Percentiles rank a stretch among this genome's conserved stretches.
Evolutionary conservation across 2,888 invertebrate genomes (phyloP).

Genomic region (Tenthredo livida): DNA sequence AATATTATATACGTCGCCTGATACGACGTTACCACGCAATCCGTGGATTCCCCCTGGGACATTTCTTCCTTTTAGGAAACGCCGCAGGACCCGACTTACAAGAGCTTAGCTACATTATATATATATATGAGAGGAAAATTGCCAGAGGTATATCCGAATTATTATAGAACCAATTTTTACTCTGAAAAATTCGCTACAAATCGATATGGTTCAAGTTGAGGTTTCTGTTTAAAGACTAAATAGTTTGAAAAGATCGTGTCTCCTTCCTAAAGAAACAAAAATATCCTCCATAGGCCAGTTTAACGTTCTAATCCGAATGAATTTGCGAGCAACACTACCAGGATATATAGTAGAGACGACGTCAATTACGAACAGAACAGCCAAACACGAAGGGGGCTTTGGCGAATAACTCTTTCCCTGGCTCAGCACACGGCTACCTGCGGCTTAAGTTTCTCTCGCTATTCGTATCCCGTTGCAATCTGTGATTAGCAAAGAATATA

Average conservation of each 20-base stretch:
- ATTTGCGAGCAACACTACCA: not conserved
- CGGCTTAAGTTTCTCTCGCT: constrained; percentile 18
- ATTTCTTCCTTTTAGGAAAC: constrained; percentile 59
- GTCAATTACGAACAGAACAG: not conserved
- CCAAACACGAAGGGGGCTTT: constrained; percentile 15
- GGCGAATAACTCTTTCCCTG: constrained; percentile 1
- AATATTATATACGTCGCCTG: constrained; percentile 40
- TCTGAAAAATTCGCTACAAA: not conserved
- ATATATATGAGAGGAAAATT: constrained; percentile 63
- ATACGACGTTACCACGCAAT: constrained; percentile 49
- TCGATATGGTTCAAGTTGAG: not conserved
- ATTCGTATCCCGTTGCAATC: constrained; percentile 23
- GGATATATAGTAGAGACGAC: not conserved
- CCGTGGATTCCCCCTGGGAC: constrained; percentile 38
- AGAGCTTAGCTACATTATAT: constrained; percentile 68
- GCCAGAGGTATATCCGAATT: constrained; percentile 56
- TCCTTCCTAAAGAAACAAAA: not conserved
- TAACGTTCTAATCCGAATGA: not conserved
- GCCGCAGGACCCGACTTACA: constrained; percentile 68
- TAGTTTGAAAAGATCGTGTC: not conserved
- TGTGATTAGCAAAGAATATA: constrained; percentile 21
- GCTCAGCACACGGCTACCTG: constrained; percentile 10
- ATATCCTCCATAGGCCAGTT: not conserved
- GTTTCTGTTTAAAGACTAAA: not conserved
- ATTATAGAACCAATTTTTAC: constrained; percentile 7